Conservation (phyloP, 2,113 vertebrate genomes). For the Gymnorhina tibicen region DNA sequence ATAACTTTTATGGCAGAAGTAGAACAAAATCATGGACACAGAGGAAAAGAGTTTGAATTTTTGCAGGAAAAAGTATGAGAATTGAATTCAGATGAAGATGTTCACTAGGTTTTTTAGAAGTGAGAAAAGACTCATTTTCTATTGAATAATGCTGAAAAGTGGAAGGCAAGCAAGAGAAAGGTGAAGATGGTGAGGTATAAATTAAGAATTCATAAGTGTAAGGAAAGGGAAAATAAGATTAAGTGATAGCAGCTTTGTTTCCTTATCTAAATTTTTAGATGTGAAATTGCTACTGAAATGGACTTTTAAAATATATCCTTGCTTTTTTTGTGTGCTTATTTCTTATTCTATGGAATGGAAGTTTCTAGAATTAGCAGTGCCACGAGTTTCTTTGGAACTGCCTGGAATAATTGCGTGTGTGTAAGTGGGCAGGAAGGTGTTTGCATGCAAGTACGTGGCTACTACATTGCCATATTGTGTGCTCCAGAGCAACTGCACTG, state of each 20-base stretch:
- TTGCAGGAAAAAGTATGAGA: neutral
- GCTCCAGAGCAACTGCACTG: neutral
- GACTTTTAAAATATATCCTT: neutral
- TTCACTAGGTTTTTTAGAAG: neutral
- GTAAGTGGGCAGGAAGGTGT: fast-evolving
- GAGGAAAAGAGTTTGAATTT: neutral
- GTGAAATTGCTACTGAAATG: neutral
- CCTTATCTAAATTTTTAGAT: neutral
- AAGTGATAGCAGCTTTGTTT: neutral
- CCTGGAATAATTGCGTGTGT: fast-evolving
- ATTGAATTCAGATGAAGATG: neutral
- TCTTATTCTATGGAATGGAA: neutral
- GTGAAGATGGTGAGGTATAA: neutral
- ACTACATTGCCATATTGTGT: neutral
- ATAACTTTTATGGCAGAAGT: neutral
- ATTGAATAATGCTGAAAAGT: neutral
- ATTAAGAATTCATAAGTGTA: neutral
- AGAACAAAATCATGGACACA: neutral
- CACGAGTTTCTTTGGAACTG: neutral
- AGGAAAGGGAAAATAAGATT: neutral
- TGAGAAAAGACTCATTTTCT: neutral
- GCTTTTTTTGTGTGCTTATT: neutral
- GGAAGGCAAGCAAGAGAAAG: neutral
- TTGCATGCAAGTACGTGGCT: neutral
- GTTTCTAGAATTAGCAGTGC: neutral